Conservation (phyloP, 2,888 invertebrate species). For the Eristalis arbustorum region DNA sequence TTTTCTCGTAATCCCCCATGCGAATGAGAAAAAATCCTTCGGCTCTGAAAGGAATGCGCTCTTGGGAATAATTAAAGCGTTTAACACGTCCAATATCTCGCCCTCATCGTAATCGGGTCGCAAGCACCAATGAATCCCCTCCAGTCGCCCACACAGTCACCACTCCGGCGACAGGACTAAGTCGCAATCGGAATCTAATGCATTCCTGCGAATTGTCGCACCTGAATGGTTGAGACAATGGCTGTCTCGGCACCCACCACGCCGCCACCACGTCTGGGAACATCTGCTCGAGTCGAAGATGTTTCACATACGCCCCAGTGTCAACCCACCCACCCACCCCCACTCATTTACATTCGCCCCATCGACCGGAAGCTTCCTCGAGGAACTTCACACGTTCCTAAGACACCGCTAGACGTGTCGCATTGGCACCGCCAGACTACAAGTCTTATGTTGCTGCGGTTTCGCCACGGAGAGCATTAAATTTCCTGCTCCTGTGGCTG, state of each 20-base stretch:
- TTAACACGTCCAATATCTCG: constrained; percentile 67
- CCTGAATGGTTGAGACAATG: constrained; percentile 61
- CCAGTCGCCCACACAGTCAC: not conserved
- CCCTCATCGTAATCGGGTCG: constrained; percentile 66
- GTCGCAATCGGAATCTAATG: constrained; percentile 68
- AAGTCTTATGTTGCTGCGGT: constrained; percentile 60
- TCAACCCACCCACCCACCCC: not conserved
- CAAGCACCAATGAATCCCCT: constrained; percentile 39
- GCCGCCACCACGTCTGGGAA: constrained; percentile 4
- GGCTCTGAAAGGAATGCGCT: constrained; percentile 43
- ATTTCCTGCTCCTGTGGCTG: constrained; percentile 61
- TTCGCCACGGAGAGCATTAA: constrained; percentile 63
- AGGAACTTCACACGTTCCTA: constrained; percentile 43
- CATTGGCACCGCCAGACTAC: constrained; percentile 6
- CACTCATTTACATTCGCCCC: constrained; percentile 64
- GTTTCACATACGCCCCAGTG: constrained; percentile 61
- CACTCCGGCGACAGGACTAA: constrained; percentile 17
- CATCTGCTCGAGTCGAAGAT: constrained; percentile 63
- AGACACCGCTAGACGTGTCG: constrained; percentile 2
- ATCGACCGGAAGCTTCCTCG: constrained; percentile 55
- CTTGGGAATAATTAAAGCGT: constrained; percentile 71
- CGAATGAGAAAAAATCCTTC: constrained; percentile 33
- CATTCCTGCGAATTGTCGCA: constrained; percentile 67
- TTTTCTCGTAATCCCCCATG: constrained; percentile 56
- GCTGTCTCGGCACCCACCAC: constrained; percentile 3